Evolutionary conservation across 2,797 vertebrate genomes (phyloP).

Genomic region (Anas flavirostris): DNA sequence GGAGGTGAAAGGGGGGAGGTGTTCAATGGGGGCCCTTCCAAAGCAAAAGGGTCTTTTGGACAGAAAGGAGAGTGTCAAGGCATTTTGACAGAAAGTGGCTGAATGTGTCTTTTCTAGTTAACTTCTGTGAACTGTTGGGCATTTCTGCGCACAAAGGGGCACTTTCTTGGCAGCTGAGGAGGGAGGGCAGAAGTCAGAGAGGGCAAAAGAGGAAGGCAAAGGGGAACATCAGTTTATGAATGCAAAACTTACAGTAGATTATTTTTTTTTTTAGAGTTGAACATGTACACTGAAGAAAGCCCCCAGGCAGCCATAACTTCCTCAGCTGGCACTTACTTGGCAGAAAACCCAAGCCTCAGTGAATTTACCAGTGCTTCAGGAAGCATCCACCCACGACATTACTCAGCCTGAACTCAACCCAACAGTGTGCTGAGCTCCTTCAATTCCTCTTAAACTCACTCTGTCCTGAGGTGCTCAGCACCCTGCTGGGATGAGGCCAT

Average conservation of each 20-base stretch:
- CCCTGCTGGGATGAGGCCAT: background rate
- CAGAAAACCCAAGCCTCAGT: slow-evolving; percentile 60
- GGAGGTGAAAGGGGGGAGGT: slow-evolving; percentile 26
- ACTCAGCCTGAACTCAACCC: background rate
- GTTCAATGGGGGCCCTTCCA: slow-evolving; percentile 32
- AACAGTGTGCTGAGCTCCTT: background rate
- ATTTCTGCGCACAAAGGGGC: slow-evolving; percentile 69
- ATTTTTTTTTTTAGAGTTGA: slow-evolving; percentile 47
- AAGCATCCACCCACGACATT: background rate
- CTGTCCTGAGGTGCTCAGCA: background rate
- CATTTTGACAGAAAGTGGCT: slow-evolving; percentile 64
- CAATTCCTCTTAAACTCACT: background rate
- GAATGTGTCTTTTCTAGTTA: slow-evolving; percentile 74
- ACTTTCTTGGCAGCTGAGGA: slow-evolving; percentile 70
- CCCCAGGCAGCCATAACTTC: slow-evolving; percentile 61
- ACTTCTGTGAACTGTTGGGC: slow-evolving; percentile 64
- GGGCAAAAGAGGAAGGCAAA: slow-evolving; percentile 70
- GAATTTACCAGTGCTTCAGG: slow-evolving; percentile 61
- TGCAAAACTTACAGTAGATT: slow-evolving; percentile 76
- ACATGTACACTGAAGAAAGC: slow-evolving; percentile 64
- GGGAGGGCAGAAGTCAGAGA: slow-evolving; percentile 73
- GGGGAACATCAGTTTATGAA: slow-evolving; percentile 74
- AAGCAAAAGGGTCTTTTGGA: slow-evolving; percentile 40
- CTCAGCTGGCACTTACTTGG: slow-evolving; percentile 70
- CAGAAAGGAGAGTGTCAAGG: slow-evolving; percentile 53